Conservation (phyloP, 2,888 invertebrate genomes). For the Tetragonisca angustula region DNA sequence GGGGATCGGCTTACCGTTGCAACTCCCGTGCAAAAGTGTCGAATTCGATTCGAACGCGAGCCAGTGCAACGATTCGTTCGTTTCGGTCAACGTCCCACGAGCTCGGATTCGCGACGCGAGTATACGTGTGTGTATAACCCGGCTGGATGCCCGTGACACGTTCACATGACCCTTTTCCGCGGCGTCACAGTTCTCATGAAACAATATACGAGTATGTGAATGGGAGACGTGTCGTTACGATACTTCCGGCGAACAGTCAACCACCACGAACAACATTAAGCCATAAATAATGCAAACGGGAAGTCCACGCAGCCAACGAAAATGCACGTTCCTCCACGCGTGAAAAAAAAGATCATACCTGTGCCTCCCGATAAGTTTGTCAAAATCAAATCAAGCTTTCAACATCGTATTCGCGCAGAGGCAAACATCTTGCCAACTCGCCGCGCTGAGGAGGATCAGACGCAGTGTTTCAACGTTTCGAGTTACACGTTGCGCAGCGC, state of each 20-base stretch:
- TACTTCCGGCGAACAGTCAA: slow-evolving; percentile 81
- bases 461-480: background rate
- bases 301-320: background rate
- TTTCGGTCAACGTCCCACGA: slow-evolving; percentile 80
- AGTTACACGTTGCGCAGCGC: background rate
- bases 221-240: slow-evolving; percentile 81
- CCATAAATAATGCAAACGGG: slow-evolving; percentile 59
- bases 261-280: slow-evolving; percentile 61
- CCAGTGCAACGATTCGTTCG: slow-evolving; percentile 32
- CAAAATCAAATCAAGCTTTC: no score
- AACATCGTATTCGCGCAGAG: no score
- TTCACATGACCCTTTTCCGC: slow-evolving; percentile 83
- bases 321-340: background rate
- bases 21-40: slow-evolving; percentile 15
- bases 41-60: slow-evolving; percentile 38
- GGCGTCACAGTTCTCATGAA: slow-evolving; percentile 83
- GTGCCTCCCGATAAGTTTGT: no score
- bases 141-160: slow-evolving; percentile 81
- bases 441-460: background rate
- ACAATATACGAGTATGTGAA: slow-evolving; percentile 79
- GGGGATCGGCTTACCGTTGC: background rate
- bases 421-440: background rate
- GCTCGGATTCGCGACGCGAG: slow-evolving; percentile 77
- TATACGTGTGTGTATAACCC: slow-evolving; percentile 46
- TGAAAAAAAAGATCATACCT: no score